Base-by-base conservation (phyloP, 2,888 invertebrate species). In the Automeris io region DNA sequence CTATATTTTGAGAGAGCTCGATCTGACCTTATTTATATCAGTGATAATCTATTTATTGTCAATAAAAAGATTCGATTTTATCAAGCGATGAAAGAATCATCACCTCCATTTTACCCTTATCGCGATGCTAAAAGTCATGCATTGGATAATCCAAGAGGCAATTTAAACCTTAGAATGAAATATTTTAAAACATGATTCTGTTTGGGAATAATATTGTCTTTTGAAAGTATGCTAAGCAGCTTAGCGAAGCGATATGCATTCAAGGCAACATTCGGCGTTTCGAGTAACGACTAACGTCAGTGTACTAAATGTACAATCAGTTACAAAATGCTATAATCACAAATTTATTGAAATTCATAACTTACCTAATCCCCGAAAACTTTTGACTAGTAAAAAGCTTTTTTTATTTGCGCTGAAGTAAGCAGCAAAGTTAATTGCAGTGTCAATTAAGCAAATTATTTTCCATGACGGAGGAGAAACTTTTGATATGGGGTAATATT, bases 31-130 rank as follows among this genome's bases (percentile, higher is more conserved):
- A 83, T 86, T 85, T 85, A 83, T 85, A 81, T 72, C 73, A 77
- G 76, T 80, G 68, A 63, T 82, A 83, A 83, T 83, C 82, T 83
- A 83, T 83, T 83, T 86, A 83, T 85, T 85, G 83, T 82, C 70
- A 80, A 70, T 77, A 78, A 80, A 80, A 85, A 80, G 68, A 77
- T 74, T 77, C 73, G 83, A 83, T 85, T 73, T 81, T 83, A 85
- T 86, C 85, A 69, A 72, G 59, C 77, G 80, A 75, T 76, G 82
- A 83, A 80, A 80, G 85, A 83, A 81, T 82, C 70, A 81, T 85
- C 82, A 85, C 81, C 78, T 75, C 69, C 64, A 52, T 67, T 66
- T 62, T 61, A 60, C 59, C 64, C 66, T 80, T 78, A 79, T 78
- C 78, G 62, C 58, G 79, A 82, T 79, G 81, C 74, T 73, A 82